phyloP scores from a whole-genome alignment of 2,113 vertebrate genomes.

The Menidia beryllina region DNA sequence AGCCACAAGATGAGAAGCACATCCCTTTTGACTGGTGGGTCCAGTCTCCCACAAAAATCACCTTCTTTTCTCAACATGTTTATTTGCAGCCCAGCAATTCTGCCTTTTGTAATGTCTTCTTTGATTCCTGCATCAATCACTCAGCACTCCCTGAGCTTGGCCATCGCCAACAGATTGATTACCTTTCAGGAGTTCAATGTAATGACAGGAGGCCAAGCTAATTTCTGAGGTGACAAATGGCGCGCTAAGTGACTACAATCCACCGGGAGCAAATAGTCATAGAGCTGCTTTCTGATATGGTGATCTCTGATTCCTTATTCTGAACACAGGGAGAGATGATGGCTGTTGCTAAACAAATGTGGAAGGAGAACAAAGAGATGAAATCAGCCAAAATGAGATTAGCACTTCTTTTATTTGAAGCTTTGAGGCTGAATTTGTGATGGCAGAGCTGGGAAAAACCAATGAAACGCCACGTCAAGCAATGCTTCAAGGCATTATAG shows the following conservation, averaged over 20 bases:
- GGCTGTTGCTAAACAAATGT: slow-evolving; percentile 15
- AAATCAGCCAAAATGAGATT: slow-evolving; percentile 25
- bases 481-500: slow-evolving; percentile 5
- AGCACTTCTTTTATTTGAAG: slow-evolving; percentile 13
- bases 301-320: slow-evolving; percentile 6
- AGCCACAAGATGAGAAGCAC: slow-evolving; percentile 21
- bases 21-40: slow-evolving; percentile 21
- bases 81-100: slow-evolving; percentile 45
- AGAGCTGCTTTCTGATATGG: slow-evolving; percentile 30
- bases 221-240: slow-evolving; percentile 71
- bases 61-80: slow-evolving; percentile 19
- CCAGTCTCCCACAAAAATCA: slow-evolving; percentile 30
- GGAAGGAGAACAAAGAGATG: slow-evolving; percentile 32
- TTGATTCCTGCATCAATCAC: slow-evolving; percentile 68
- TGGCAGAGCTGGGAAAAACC: slow-evolving; percentile 6
- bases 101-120: slow-evolving; percentile 59
- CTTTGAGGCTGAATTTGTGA: slow-evolving; percentile 30
- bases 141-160: slow-evolving; percentile 43
- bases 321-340: slow-evolving; percentile 29
- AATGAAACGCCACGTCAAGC: slow-evolving; percentile 24
- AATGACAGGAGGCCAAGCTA: slow-evolving; percentile 68
- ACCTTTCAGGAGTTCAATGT: slow-evolving; percentile 56
- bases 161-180: slow-evolving; percentile 67
- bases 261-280: slow-evolving; percentile 52
- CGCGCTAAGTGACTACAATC: slow-evolving; percentile 55